Evolutionary conservation across 2,888 invertebrate genomes (phyloP), one percentile per base, ranked within the genome.

Genomic region (Fragum whitleyi): DNA sequence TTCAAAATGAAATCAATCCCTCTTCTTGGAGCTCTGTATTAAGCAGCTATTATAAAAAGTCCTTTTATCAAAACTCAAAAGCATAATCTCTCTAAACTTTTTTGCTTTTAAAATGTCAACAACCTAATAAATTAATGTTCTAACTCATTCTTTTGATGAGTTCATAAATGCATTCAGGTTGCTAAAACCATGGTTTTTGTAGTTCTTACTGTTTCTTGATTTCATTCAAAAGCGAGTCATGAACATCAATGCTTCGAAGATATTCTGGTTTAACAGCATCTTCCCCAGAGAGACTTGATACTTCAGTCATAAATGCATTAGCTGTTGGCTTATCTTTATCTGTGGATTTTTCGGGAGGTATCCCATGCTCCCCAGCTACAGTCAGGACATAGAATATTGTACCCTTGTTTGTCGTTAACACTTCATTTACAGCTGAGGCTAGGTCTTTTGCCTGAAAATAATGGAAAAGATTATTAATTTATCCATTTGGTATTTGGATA

Each of bases 381-480:
- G 90, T 90, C 72, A 93, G 86, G 7, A 93, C 91, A 77, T 92
- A 92, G 83, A 93, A 93, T 21, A 90, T 88, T 7, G 92, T 93
- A 14, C 93, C 93, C 68, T 89, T 92, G 19, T 88, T 88, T 7
- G 93, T 93, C 14, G 81, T 79, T 19, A 93, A 79, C 11, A 92
- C 89, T 67, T 93, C 92, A 23, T 85, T 87, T 11, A 92, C 89
- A 3, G 90, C 80, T 23, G 89, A 79, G 21, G 89, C 79, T 16
- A 89, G 79, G 23, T 85, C 85, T 59, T 79, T 79, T 1, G 72
- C 74, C 78, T 84, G 69, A 72, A 71, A 72, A 14, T 9, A 26
- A 42, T 11, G 47, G 53, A 36, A 28, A 6, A 29, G 1, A 62
- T 32, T 68, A 51, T 23, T 26, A 26, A 3, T 32, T n/a, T 53